Conservation (phyloP, 2,113 vertebrate species). For the Oryzias melastigma region DNA sequence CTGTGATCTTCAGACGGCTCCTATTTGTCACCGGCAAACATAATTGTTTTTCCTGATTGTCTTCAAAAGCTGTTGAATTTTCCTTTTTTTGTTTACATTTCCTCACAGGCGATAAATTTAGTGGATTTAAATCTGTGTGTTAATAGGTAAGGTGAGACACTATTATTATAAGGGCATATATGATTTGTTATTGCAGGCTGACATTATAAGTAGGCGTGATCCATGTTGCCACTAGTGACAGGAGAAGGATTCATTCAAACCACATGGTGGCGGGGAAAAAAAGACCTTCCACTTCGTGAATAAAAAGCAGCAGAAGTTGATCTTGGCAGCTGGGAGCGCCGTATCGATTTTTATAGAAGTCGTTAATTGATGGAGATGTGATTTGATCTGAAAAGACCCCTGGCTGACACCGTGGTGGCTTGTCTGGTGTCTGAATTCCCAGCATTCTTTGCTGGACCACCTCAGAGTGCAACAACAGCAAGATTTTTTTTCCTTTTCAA, state of each 20-base stretch:
- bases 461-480: constrained; percentile 24
- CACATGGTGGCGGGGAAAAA: constrained; percentile 23
- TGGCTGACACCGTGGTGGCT: constrained; percentile 1
- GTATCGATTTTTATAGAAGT: constrained; percentile 14
- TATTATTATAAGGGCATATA: constrained; percentile 10
- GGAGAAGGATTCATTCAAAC: constrained; percentile 30
- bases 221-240: constrained; percentile 16
- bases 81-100: not conserved
- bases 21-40: not conserved
- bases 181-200: constrained; percentile 22
- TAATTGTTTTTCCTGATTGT: constrained; percentile 6
- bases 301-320: constrained; percentile 7
- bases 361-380: constrained; percentile 41
- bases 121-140: not conserved
- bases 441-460: constrained; percentile 24
- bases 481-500: no score
- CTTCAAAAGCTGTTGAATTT: not conserved
- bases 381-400: constrained; percentile 24
- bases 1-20: constrained; percentile 1
- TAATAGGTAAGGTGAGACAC: not conserved
- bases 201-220: constrained; percentile 10
- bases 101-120: constrained; percentile 2
- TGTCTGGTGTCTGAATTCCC: constrained; percentile 22
- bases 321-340: constrained; percentile 22
- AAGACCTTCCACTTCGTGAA: not conserved